phyloP scores from a whole-genome alignment of 2,888 invertebrate genomes.

The Netelia inedita region DNA sequence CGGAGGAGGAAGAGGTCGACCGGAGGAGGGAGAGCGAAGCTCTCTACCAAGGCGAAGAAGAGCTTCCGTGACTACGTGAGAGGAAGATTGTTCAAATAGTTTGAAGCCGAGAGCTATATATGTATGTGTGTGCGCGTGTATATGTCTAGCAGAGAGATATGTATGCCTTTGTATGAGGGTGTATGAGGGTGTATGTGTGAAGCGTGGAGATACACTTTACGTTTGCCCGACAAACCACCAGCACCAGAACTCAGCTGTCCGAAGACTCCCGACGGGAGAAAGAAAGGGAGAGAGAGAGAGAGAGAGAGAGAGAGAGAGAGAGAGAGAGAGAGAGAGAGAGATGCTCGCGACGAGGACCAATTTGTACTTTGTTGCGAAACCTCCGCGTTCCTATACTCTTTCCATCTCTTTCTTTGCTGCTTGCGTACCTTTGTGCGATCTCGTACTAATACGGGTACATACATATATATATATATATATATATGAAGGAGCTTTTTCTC shows the following conservation, averaged over 20 bases:
- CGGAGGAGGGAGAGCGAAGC: background rate
- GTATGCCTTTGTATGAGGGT: background rate
- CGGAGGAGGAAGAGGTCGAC: background rate
- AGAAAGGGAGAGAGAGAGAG: no score
- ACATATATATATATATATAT: background rate
- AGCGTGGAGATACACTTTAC: constrained; percentile 43
- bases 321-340: constrained; percentile 3
- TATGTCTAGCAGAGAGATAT: background rate
- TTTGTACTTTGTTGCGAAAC: constrained; percentile 66
- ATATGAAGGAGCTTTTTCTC: background rate
- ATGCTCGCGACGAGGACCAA: constrained; percentile 58
- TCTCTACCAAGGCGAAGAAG: constrained; percentile 51
- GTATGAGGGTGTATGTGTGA: background rate
- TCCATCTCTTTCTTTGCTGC: constrained; percentile 12
- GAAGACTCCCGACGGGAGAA: background rate
- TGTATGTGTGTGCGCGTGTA: constrained; percentile 8
- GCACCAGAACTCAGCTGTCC: constrained; percentile 49
- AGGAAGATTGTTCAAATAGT: constrained; percentile 69
- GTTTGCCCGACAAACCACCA: constrained; percentile 53
- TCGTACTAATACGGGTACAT: background rate
- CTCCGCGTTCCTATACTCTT: constrained; percentile 16
- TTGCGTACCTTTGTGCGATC: constrained; percentile 11
- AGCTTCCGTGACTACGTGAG: constrained; percentile 69
- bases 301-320: no score
- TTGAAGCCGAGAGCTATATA: constrained; percentile 48